These are phyloP conservation scores for Lutjanus argentimaculatus DNA, from an alignment of 2,797 vertebrate genomes.

Conservation along the genomic window DNA sequence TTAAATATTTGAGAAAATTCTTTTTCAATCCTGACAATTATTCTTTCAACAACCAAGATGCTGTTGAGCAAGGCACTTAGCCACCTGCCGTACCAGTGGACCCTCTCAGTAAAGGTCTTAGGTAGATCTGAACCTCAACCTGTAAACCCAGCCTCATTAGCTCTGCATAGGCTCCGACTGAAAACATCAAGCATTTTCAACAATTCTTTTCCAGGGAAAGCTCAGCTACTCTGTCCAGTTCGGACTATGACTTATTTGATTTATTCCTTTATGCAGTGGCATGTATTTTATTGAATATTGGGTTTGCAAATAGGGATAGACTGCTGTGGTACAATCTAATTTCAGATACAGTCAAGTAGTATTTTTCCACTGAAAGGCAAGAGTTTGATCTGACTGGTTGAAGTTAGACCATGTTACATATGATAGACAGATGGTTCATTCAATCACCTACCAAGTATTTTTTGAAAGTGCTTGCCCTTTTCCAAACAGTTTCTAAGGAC, in stretches of 20 bases:
- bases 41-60: slow-evolving; percentile 9
- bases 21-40: background rate
- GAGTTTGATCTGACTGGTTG: too few species aligned
- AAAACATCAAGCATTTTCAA: background rate
- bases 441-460: too few species aligned
- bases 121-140: background rate
- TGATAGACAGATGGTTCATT: too few species aligned
- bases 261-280: background rate
- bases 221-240: background rate
- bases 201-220: background rate
- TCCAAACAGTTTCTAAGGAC: too few species aligned
- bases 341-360: too few species aligned
- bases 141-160: slow-evolving; percentile 5
- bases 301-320: too few species aligned
- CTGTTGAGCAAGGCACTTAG: slow-evolving; percentile 28
- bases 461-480: too few species aligned
- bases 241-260: background rate
- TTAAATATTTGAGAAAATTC: background rate
- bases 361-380: too few species aligned
- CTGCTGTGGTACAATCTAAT: too few species aligned
- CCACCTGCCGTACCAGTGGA: background rate
- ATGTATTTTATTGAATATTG: background rate
- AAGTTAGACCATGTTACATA: too few species aligned
- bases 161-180: background rate
- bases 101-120: background rate